Evolutionary conservation across 2,113 vertebrate genomes (phyloP), one percentile per base, ranked within the genome.

Genomic region (Syngnathus typhle): DNA sequence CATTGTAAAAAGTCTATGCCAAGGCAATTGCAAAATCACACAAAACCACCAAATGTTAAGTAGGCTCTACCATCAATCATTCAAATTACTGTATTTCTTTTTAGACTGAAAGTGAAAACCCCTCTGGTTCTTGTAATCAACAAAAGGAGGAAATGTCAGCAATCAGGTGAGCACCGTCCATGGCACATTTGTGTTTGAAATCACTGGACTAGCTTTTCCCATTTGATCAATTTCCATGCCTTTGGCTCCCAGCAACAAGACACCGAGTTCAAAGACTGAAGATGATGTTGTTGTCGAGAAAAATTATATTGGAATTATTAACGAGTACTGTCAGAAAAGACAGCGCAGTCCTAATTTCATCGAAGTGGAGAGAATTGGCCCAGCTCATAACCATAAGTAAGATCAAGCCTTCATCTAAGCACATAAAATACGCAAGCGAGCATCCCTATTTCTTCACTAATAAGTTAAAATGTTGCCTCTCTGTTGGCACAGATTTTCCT

Each of bases 331-430:
- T 74, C 89, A 90, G 65, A 80, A 59, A 63, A 68, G 0, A 19
- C 75, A 67, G 1, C 18, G 2, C 5, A 0, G 5, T 0, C 27
- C 0, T 10, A n/a, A 65, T n/a, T 89, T 62, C 36, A 64, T 70
- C 46, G 7, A 66, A 3, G 74, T 71, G 15, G 64, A 38, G 0
- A 72, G 1, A 70, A 60, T 19, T 9, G 90, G 89, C 11, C 83
- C 78, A n/a, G 0, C 84, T 18, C 85, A 91, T 67, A 39, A 5
- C 27, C 86, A 70, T 88, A 51, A 85, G 90, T 87, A 39, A 23
- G 12, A 43, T 7, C 47, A 2, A 67, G 43, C 1, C 16, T 64
- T 8, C 60, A 1, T 49, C 41, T 15, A 6, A 27, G 13, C 6
- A 38, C 38, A 21, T 1, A 41, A n/a, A 41, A 39, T 21, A 41